Evolutionary conservation across 2,888 invertebrate genomes (phyloP).

Genomic region (Lasioglossum oenotherae): DNA sequence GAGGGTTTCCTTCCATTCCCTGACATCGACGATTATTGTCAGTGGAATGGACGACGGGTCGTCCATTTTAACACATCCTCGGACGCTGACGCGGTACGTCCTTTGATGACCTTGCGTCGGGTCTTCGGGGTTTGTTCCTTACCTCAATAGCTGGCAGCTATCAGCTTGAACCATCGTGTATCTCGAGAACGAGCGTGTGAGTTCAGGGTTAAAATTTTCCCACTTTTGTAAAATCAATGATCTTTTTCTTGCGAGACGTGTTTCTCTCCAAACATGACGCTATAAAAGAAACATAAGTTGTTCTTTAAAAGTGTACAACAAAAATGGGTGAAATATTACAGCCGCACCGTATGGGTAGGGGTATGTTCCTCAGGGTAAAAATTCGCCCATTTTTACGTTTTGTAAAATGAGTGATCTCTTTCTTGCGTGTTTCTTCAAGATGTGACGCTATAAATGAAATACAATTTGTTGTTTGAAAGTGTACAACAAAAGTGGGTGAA

Average conservation of each 20-base stretch:
- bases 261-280: no score
- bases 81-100: neutral
- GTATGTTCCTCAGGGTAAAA: no score
- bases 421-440: no score
- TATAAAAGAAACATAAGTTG: neutral
- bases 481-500: neutral
- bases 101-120: neutral
- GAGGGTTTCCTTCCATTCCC: slow-evolving; percentile 40
- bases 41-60: neutral
- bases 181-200: no score
- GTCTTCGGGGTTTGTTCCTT: neutral
- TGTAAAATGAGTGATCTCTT: no score
- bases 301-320: neutral
- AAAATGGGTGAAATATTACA: neutral
- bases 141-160: neutral
- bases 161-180: neutral
- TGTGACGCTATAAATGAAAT: no score
- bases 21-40: slow-evolving; percentile 22
- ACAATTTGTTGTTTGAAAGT: neutral
- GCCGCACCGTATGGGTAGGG: no score
- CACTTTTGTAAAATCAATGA: no score
- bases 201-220: no score
- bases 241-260: no score
- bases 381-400: no score
- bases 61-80: neutral